phyloP scores from a whole-genome alignment of 2,888 invertebrate genomes.

The Tipula helvola region DNA sequence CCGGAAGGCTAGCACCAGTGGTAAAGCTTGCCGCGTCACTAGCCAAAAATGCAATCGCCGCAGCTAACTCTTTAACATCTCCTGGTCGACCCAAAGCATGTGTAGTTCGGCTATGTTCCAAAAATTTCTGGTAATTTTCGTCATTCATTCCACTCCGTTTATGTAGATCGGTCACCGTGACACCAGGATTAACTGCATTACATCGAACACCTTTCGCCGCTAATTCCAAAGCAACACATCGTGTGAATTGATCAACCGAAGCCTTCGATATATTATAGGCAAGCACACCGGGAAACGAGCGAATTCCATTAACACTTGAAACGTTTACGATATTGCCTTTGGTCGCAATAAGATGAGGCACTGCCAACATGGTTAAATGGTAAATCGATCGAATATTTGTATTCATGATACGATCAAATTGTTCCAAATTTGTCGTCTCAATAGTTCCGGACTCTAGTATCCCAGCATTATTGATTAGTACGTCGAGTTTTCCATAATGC shows the following conservation, averaged over 20 bases:
- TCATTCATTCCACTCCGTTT: conserved; percentile 73
- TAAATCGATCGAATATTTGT: conserved; percentile 76
- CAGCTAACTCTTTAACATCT: conserved; percentile 73
- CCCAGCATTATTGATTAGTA: conserved; percentile 86
- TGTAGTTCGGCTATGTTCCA: conserved; percentile 72
- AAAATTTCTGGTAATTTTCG: conserved; percentile 68
- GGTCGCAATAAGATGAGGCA: conserved; percentile 68
- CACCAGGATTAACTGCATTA: conserved; percentile 85
- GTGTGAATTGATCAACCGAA: conserved; percentile 88
- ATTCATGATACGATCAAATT: conserved; percentile 82
- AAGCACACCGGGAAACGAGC: conserved; percentile 80
- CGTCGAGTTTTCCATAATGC: conserved; percentile 64
- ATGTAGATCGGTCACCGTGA: conserved; percentile 79
- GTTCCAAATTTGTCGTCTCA: conserved; percentile 72
- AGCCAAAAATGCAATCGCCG: conserved; percentile 82
- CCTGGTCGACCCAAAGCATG: conserved; percentile 88
- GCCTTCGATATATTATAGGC: conserved; percentile 91
- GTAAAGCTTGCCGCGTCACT: conserved; percentile 79
- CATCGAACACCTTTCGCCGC: conserved; percentile 74
- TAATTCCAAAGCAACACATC: conserved; percentile 79
- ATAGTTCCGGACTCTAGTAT: conserved; percentile 69
- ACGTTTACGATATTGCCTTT: conserved; percentile 93
- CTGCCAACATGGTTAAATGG: conserved; percentile 73
- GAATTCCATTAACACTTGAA: conserved; percentile 83
- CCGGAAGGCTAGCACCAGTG: conserved; percentile 77